Percentiles rank a stretch among this genome's conserved stretches.
Conservation (phyloP, 2,113 vertebrate species). For the Ptychochromis oligacanthus region DNA sequence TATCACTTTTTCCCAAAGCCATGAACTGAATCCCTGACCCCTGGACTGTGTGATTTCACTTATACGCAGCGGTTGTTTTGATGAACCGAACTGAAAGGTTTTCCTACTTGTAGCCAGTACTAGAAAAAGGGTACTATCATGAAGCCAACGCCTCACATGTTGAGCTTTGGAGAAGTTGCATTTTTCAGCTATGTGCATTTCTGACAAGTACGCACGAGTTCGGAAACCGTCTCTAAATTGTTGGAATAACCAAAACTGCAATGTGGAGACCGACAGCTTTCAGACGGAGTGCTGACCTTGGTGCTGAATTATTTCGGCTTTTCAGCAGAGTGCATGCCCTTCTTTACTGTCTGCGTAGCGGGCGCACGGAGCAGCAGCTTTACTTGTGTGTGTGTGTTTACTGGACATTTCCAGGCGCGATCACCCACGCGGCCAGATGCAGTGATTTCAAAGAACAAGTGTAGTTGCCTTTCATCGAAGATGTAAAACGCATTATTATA, state of each 20-base stretch:
- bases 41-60: neutral
- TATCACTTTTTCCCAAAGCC: neutral
- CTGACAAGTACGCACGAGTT: neutral
- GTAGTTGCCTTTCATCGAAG: neutral
- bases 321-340: neutral
- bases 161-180: neutral
- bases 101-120: neutral
- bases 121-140: neutral
- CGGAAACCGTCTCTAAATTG: neutral
- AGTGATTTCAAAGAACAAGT: neutral
- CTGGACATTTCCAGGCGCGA: neutral
- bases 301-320: conserved; percentile 52
- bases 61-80: neutral
- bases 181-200: neutral
- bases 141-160: neutral
- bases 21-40: neutral
- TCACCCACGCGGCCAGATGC: conserved; percentile 45
- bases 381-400: neutral
- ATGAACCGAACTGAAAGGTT: neutral
- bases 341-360: neutral
- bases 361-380: neutral
- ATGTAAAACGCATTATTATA: neutral
- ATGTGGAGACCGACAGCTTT: neutral
- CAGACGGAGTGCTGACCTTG: conserved; percentile 58
- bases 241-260: neutral